Evolutionary conservation across 2,888 invertebrate species (phyloP).

Genomic region (Drosophila kambysellisi): DNA sequence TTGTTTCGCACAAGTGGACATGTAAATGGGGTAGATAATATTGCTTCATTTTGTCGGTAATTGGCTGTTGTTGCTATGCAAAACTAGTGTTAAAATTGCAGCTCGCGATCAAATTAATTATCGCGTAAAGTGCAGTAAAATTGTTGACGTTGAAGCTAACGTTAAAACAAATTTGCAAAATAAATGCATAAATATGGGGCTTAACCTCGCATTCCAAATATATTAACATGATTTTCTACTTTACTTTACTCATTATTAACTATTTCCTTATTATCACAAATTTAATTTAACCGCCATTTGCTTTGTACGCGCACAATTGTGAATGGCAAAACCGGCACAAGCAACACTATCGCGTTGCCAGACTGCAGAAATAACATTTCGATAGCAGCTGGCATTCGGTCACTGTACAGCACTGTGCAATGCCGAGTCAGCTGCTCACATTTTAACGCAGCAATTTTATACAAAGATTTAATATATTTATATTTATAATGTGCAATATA

Average conservation of each 20-base stretch:
- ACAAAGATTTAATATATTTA: constrained; percentile 12
- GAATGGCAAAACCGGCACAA: constrained; percentile 22
- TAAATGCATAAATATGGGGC: background rate
- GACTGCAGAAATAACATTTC: constrained; percentile 2
- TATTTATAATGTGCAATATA: constrained; percentile 31
- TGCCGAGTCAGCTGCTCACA: constrained; percentile 53
- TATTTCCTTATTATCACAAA: background rate
- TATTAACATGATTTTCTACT: background rate
- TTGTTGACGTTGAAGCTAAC: constrained; percentile 39
- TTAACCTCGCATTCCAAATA: background rate
- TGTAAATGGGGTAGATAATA: constrained; percentile 19
- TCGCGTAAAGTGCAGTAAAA: constrained; percentile 45
- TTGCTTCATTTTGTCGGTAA: constrained; percentile 53
- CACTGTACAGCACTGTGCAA: constrained; percentile 39
- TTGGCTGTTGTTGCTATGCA: constrained; percentile 33
- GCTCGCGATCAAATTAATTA: constrained; percentile 65
- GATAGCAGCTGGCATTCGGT: constrained; percentile 10
- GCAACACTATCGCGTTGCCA: constrained; percentile 27
- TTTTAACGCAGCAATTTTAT: constrained; percentile 21
- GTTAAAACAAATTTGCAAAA: background rate
- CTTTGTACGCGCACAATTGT: background rate
- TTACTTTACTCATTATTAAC: background rate
- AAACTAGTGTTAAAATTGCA: constrained; percentile 56
- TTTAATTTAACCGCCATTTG: constrained; percentile 15
- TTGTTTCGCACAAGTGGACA: constrained; percentile 5